phyloP scores from a whole-genome alignment of 2,888 invertebrate species.

The Synanthedon vespiformis region DNA sequence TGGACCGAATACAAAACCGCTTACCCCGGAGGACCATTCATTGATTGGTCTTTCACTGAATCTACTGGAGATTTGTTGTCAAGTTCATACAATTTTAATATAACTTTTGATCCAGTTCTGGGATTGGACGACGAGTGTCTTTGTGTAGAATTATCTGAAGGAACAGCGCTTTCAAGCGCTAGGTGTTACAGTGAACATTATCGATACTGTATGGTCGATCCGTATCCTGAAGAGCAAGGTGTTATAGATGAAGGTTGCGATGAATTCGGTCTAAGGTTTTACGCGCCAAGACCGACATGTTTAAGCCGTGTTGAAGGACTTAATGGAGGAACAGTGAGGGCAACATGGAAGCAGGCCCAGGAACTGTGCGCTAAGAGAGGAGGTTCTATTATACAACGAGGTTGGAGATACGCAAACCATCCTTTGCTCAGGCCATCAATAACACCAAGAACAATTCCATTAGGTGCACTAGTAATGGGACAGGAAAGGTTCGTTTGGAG shows the following conservation, averaged over 20 bases:
- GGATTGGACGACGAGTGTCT: constrained; percentile 29
- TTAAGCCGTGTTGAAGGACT: constrained; percentile 27
- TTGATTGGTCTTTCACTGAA: constrained; percentile 46
- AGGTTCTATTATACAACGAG: constrained; percentile 41
- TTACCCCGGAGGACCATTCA: constrained; percentile 53
- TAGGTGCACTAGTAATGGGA: constrained; percentile 33
- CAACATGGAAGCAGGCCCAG: constrained; percentile 47
- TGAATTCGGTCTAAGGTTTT: constrained; percentile 28
- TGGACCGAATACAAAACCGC: constrained; percentile 56
- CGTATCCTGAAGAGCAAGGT: constrained; percentile 26
- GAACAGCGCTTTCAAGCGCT: constrained; percentile 36
- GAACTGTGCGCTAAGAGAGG: constrained; percentile 34
- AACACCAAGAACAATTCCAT: constrained; percentile 17
- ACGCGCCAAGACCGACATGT: constrained; percentile 44
- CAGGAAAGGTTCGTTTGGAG: constrained; percentile 23
- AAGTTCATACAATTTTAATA: constrained; percentile 33
- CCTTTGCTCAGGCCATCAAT: constrained; percentile 16
- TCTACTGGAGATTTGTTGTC: constrained; percentile 28
- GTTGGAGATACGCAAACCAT: constrained; percentile 54
- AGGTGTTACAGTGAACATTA: constrained; percentile 42
- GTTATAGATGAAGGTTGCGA: constrained; percentile 31
- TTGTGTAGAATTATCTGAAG: constrained; percentile 33
- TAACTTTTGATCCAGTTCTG: constrained; percentile 21
- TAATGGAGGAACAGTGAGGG: constrained; percentile 36
- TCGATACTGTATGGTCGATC: constrained; percentile 49